These are phyloP conservation scores for Andrena bicolor DNA, from an alignment of 2,888 invertebrate species.

Conservation along the genomic window DNA sequence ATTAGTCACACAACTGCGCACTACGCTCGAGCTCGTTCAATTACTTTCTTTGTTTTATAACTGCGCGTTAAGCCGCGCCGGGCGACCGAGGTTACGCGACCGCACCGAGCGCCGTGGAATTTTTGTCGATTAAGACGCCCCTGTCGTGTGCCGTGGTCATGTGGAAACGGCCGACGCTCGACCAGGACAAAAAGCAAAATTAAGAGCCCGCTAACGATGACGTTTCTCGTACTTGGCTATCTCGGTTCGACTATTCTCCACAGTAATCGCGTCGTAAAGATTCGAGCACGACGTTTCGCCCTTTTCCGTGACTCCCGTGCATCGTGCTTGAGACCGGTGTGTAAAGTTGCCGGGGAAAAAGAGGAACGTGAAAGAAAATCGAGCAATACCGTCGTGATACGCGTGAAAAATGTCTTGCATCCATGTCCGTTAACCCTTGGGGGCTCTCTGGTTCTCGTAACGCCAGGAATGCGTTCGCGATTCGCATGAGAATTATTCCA, in stretches of 20 bases:
- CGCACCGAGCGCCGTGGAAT: constrained; percentile 6
- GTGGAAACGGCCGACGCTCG: not conserved
- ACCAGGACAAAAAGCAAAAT: constrained; percentile 13
- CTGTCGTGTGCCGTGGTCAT: not conserved
- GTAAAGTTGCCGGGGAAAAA: constrained; percentile 19
- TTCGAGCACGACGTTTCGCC: constrained; percentile 12
- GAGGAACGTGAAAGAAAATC: constrained; percentile 15
- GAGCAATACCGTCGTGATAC: not conserved
- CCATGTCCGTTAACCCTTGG: constrained; percentile 54
- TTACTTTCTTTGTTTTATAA: constrained; percentile 50
- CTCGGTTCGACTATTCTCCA: constrained; percentile 7
- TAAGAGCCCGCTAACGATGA: constrained; percentile 31
- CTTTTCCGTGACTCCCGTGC: constrained; percentile 36
- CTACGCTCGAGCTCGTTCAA: constrained; percentile 36
- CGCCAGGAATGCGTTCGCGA: constrained; percentile 60
- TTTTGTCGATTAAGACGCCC: constrained; percentile 27
- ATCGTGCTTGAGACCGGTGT: not conserved
- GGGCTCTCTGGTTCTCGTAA: constrained; percentile 36
- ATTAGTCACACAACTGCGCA: constrained; percentile 46
- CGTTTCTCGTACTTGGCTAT: constrained; percentile 7
- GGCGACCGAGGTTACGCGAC: constrained; percentile 28
- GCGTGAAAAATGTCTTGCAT: constrained; percentile 25
- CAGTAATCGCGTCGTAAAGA: constrained; percentile 39
- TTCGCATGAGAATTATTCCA: constrained; percentile 71
- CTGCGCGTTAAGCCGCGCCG: constrained; percentile 29